Conservation (phyloP, 2,888 invertebrate species). For the Cephus nigrinus region DNA sequence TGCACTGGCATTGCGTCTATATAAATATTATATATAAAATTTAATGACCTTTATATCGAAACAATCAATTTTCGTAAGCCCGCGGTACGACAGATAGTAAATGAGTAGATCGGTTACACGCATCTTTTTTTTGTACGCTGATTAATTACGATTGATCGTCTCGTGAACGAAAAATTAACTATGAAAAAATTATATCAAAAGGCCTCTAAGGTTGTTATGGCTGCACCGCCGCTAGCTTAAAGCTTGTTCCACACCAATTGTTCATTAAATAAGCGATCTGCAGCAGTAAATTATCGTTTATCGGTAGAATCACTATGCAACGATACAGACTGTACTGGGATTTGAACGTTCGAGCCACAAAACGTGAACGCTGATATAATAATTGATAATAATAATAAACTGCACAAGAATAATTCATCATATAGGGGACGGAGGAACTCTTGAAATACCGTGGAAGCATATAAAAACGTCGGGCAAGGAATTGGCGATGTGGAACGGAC, state of each 20-base stretch:
- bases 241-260: conserved; percentile 22
- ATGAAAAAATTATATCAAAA: conserved; percentile 17
- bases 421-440: neutral
- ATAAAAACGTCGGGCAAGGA: neutral
- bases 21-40: conserved; percentile 22
- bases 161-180: neutral
- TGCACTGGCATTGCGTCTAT: neutral
- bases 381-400: neutral
- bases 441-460: neutral
- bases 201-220: conserved; percentile 12
- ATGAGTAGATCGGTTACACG: neutral
- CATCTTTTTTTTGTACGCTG: neutral
- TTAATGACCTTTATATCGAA: conserved; percentile 32
- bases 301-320: neutral
- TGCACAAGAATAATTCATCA: neutral
- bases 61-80: conserved; percentile 14
- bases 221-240: conserved; percentile 17
- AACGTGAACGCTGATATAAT: neutral
- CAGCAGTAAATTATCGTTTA: neutral
- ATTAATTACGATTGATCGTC: neutral
- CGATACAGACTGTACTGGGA: neutral
- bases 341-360: neutral
- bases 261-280: conserved; percentile 8
- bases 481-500: neutral
- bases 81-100: neutral